phyloP scores from a whole-genome alignment of 92 coral and sea anemone species.

The Bergia sp. region DNA sequence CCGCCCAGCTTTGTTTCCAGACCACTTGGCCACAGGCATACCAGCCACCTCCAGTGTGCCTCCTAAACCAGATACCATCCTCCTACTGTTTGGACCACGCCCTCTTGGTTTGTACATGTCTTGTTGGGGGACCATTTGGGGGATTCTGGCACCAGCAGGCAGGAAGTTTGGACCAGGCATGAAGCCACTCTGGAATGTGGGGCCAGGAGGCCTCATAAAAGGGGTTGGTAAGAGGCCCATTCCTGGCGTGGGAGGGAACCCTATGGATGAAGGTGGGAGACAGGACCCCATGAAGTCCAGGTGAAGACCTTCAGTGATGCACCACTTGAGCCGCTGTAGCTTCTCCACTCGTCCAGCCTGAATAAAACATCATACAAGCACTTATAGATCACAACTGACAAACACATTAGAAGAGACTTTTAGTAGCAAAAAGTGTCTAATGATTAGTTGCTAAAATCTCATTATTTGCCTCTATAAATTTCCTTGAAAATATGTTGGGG shows the following conservation, averaged over 20 bases:
- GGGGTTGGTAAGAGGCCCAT: constrained; percentile 87
- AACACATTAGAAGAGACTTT: not conserved
- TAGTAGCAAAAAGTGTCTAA: too few relatives aligned
- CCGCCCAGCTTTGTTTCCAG: constrained; percentile 97
- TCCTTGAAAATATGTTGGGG: not conserved
- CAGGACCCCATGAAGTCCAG: constrained; percentile 66
- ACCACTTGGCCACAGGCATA: constrained; percentile 93
- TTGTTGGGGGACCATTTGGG: constrained; percentile 58
- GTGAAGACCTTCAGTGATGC: constrained; percentile 89
- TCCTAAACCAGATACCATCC: constrained; percentile 97
- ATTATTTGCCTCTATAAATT: not conserved
- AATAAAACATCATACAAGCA: constrained; percentile 4
- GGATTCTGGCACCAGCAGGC: constrained; percentile 89
- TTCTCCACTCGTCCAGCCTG: constrained; percentile 90
- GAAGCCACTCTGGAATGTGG: constrained; percentile 74
- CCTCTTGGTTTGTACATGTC: constrained; percentile 77
- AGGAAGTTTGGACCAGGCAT: constrained; percentile 66
- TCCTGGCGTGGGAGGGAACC: constrained; percentile 72
- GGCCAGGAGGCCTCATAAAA: constrained; percentile 69
- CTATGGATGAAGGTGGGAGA: constrained; percentile 52
- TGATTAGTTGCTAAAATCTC: not conserved
- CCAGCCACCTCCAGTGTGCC: constrained; percentile 98
- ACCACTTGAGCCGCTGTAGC: constrained; percentile 94
- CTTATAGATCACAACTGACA: not conserved
- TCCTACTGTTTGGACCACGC: constrained; percentile 87